Conservation (phyloP, 2,113 vertebrate genomes). For the Papio anubis region DNA sequence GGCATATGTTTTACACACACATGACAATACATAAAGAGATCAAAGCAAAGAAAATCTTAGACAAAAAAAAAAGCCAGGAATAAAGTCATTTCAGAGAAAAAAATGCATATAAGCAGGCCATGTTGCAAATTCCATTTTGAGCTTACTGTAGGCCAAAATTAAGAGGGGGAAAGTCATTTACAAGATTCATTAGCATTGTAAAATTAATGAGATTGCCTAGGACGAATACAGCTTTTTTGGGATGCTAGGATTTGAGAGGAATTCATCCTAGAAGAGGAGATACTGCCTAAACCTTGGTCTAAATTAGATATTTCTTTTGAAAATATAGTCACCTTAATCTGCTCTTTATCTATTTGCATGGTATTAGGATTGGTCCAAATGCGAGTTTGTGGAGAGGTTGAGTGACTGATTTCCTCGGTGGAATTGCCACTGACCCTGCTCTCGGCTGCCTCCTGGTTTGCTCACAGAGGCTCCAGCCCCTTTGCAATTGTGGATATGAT, state of each 20-base stretch:
- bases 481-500: background rate
- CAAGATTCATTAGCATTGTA: background rate
- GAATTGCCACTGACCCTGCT: background rate
- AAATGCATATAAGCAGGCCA: background rate
- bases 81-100: background rate
- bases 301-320: slow-evolving; percentile 40
- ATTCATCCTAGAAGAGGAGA: background rate
- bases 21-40: background rate
- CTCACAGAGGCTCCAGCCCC: background rate
- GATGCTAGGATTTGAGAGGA: background rate
- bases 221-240: background rate
- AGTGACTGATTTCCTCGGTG: background rate
- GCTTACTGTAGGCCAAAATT: background rate
- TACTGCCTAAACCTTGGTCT: background rate
- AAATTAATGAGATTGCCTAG: background rate
- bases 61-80: background rate
- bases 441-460: background rate
- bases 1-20: background rate
- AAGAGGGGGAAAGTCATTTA: background rate
- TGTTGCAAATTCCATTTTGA: background rate
- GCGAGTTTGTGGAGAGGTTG: background rate
- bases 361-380: background rate
- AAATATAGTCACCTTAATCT: background rate
- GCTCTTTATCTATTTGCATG: background rate
- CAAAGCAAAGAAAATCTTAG: background rate